Evolutionary conservation across 2,797 vertebrate species (phyloP).

Genomic region (Amblyraja radiata): DNA sequence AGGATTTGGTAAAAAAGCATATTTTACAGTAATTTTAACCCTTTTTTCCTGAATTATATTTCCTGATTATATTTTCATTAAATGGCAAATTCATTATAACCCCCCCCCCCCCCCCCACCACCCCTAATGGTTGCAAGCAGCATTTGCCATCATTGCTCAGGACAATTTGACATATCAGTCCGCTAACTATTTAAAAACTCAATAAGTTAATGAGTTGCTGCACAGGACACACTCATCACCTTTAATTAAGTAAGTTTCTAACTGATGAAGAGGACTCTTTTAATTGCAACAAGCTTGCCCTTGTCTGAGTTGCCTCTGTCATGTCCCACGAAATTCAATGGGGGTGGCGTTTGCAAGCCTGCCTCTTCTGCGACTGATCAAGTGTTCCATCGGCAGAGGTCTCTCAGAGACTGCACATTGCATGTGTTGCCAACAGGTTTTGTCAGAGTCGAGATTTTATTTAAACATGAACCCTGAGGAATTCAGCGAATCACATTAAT

Average conservation of each 20-base stretch:
- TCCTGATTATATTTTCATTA: neutral
- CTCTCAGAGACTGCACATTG: constrained; percentile 23
- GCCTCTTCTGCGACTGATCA: neutral
- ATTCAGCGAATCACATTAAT: neutral
- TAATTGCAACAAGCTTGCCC: neutral
- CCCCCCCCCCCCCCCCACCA: too few relatives aligned
- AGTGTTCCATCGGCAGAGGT: constrained; percentile 33
- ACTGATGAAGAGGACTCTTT: neutral
- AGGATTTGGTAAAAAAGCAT: neutral
- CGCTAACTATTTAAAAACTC: neutral
- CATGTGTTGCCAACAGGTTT: neutral
- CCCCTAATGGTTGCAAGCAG: neutral
- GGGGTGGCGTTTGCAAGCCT: too few relatives aligned
- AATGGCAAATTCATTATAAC: neutral
- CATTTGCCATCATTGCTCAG: neutral
- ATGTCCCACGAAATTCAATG: neutral
- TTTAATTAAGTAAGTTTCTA: neutral
- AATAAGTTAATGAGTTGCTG: neutral
- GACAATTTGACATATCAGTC: neutral
- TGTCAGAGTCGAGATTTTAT: constrained; percentile 10
- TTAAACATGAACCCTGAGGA: neutral
- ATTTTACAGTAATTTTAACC: neutral
- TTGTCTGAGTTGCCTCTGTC: too few relatives aligned
- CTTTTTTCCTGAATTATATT: neutral
- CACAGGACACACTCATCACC: neutral